Evolutionary conservation across 2,888 invertebrate species (phyloP).

Genomic region (Dromius quadrimaculatus): DNA sequence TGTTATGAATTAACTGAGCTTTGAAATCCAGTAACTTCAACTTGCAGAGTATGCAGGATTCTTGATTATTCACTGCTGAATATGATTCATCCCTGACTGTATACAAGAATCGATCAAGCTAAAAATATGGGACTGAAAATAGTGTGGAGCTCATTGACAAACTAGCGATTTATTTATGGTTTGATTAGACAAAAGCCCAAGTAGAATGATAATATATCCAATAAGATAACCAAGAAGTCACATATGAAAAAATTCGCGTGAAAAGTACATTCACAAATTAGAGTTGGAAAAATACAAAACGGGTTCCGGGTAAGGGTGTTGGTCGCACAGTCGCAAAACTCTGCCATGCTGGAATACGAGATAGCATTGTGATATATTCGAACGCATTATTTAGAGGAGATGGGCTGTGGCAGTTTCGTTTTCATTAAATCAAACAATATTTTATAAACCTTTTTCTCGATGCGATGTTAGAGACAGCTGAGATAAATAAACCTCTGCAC

Average conservation of each 20-base stretch:
- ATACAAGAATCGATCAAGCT: conserved; percentile 26
- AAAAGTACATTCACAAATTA: conserved; percentile 38
- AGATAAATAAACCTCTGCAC: conserved; percentile 59
- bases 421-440: conserved; percentile 64
- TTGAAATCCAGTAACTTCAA: no score
- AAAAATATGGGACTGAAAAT: conserved; percentile 29
- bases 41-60: no score
- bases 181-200: conserved; percentile 2
- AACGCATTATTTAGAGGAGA: conserved; percentile 57
- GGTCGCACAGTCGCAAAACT: not conserved
- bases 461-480: conserved; percentile 60
- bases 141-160: conserved; percentile 15
- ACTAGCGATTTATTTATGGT: conserved; percentile 9
- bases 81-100: conserved; percentile 18
- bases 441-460: conserved; percentile 62
- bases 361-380: conserved; percentile 56
- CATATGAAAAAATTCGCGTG: conserved; percentile 28
- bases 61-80: conserved; percentile 16
- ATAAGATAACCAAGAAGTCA: conserved; percentile 27
- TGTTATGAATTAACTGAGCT: no score
- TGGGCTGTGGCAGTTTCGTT: conserved; percentile 60
- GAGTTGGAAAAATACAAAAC: conserved; percentile 39
- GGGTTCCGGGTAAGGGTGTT: conserved; percentile 8
- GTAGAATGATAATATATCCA: conserved; percentile 28
- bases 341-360: conserved; percentile 34